Evolutionary conservation across 2,113 vertebrate genomes (phyloP).

Genomic region (Bombycilla garrulus): DNA sequence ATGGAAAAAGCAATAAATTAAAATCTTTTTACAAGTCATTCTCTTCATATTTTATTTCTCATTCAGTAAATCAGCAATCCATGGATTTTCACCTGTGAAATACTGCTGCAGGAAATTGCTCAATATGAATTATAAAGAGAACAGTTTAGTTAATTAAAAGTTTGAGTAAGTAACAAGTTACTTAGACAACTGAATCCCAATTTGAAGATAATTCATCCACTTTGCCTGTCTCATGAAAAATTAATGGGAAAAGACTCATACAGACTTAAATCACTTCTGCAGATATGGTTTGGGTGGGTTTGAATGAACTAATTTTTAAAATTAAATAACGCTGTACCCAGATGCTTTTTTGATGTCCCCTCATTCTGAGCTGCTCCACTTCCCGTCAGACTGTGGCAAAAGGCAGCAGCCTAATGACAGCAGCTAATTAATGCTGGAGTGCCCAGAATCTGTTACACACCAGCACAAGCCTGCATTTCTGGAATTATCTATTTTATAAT

Average conservation of each 20-base stretch:
- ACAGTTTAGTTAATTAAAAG: slow-evolving; percentile 62
- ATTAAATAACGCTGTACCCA: neutral
- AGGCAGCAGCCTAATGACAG: neutral
- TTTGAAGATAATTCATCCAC: slow-evolving; percentile 46
- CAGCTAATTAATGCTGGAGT: neutral
- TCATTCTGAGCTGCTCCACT: neutral
- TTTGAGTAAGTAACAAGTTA: slow-evolving; percentile 56
- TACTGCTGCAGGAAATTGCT: slow-evolving; percentile 44
- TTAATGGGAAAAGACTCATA: neutral
- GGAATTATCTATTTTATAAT: neutral
- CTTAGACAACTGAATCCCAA: neutral
- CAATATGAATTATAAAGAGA: slow-evolving; percentile 46
- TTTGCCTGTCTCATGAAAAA: slow-evolving; percentile 34
- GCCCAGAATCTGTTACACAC: neutral
- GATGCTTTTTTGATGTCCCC: neutral
- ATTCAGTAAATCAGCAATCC: slow-evolving; percentile 10
- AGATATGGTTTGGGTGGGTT: neutral
- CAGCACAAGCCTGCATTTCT: neutral
- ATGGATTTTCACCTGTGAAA: slow-evolving; percentile 38
- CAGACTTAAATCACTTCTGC: neutral
- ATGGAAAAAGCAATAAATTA: slow-evolving; percentile 31
- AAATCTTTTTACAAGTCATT: neutral
- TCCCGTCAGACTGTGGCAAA: neutral
- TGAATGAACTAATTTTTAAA: neutral
- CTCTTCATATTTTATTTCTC: slow-evolving; percentile 20